Evolutionary conservation across 2,797 vertebrate genomes (phyloP).

Genomic region (Dipus sagitta): DNA sequence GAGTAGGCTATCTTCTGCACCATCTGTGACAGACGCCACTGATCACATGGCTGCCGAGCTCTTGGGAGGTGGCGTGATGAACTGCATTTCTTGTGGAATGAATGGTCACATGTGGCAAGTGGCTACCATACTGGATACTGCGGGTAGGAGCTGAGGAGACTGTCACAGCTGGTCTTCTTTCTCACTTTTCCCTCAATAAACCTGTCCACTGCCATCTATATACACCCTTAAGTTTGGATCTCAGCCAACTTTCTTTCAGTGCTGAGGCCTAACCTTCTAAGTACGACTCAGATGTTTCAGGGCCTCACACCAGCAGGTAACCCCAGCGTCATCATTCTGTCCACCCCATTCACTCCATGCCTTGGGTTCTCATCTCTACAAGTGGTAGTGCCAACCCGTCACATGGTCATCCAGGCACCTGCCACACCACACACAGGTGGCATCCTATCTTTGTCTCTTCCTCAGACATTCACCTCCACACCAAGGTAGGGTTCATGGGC

Average conservation of each 20-base stretch:
- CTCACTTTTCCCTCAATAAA: background rate
- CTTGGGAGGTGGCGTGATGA: background rate
- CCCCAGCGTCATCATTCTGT: too few relatives aligned
- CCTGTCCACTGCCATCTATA: fast-evolving
- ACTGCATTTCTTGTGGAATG: background rate
- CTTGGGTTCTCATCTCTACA: too few relatives aligned
- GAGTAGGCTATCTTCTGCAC: background rate
- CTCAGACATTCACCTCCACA: background rate
- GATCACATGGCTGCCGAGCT: background rate
- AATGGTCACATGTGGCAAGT: background rate
- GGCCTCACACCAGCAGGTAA: background rate
- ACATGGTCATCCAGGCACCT: background rate
- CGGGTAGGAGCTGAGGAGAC: background rate
- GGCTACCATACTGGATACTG: fast-evolving
- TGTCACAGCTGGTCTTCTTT: fast-evolving
- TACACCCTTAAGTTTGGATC: background rate
- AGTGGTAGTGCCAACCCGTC: fast-evolving
- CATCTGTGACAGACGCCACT: fast-evolving
- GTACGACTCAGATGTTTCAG: background rate
- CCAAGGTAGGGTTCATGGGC: background rate
- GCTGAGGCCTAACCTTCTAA: background rate
- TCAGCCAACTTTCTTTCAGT: background rate
- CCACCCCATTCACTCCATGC: fast-evolving
- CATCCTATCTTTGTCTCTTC: background rate
- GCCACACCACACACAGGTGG: background rate